Evolutionary conservation across 2,113 vertebrate species (phyloP), one percentile per base, ranked within the genome.

Genomic region (Speoplatyrhinus poulsoni): DNA sequence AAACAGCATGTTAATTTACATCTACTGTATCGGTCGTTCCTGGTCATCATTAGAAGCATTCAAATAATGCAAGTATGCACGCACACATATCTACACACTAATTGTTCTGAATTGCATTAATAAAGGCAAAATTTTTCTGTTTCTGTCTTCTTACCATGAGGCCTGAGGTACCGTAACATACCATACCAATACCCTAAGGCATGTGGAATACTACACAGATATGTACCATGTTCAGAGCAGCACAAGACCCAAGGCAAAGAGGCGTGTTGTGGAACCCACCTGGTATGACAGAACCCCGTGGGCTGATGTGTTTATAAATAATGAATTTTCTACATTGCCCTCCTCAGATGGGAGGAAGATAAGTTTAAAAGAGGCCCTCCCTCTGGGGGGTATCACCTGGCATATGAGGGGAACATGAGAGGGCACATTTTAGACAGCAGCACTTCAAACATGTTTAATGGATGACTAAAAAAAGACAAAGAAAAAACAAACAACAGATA

Each of bases 271-370:
- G 64, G 15, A 47, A 83, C 88, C 87, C 46, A 89, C 89, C 88
- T 91, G 97, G 92, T 96, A 99, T 64, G 94, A 95, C 85, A 97
- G 89, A 70, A 97, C 79, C 85, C 97, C 98, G 55, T 98, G 92
- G 77, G 94, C 93, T 56, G 97, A 98, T 85, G 97, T 98, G 94
- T 98, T 98, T 94, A 99, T 96, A 98, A 98, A 99, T 96, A 99
- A 95, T 73, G 95, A 96, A 85, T 95, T 96, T 93, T 98, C 96
- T 87, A 96, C 88, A 88, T 78, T 96, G 91, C 96, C 98, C 91
- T 96, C 95, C 91, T 96, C 93, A 46, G 91, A 94, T 60, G 97
- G 97, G 83, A 98, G 93, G 91, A 98, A 99, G 87, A 99, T 92
- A 70, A 99, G 92, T 94, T 95, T 95, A 92, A 98, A 98, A 85